Percentiles rank a stretch among this genome's conserved stretches.
Evolutionary conservation across 37 sponge, comb jelly and placozoan genomes (phyloP).

Genomic region (Mnemiopsis leidyi): DNA sequence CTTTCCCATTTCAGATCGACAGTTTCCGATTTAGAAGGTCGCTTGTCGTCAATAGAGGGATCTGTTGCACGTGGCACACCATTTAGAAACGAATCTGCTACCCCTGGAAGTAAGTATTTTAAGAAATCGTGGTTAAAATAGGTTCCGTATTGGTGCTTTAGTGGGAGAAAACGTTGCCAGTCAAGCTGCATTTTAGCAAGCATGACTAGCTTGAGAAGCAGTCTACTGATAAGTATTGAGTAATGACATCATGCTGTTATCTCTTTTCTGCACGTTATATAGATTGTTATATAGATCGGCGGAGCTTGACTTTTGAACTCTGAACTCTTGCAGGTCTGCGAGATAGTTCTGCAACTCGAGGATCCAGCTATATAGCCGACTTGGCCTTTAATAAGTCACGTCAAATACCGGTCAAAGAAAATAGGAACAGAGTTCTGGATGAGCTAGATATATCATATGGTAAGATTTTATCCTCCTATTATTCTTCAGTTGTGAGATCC

Average conservation of each 20-base stretch:
- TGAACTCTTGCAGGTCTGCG: not conserved
- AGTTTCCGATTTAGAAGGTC: not conserved
- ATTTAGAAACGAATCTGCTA: not conserved
- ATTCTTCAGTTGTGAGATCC: too few relatives aligned
- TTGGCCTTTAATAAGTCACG: too few relatives aligned
- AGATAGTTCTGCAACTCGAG: slow-evolving; percentile 28
- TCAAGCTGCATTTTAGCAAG: not conserved
- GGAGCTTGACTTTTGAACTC: not conserved
- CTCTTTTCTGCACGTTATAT: not conserved
- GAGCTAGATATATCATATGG: slow-evolving; percentile 22
- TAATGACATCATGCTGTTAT: not conserved
- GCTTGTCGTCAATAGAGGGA: not conserved
- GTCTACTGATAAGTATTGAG: not conserved
- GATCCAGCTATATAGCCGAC: slow-evolving; percentile 25
- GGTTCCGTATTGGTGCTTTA: too few relatives aligned
- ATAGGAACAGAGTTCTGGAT: not conserved
- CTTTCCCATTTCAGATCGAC: not conserved
- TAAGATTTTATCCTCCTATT: too few relatives aligned
- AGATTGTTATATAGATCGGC: not conserved
- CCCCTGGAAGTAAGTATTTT: slow-evolving; percentile 20
- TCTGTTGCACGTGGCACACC: not conserved
- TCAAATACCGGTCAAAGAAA: not conserved
- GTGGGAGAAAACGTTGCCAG: not conserved
- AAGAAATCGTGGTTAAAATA: too few relatives aligned
- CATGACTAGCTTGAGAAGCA: not conserved